A percentile compares a stretch with the other conserved stretches of the same genome.
These are phyloP conservation scores for Euthynnus affinis DNA, from an alignment of 2,797 vertebrate species.

Conservation along the genomic window DNA sequence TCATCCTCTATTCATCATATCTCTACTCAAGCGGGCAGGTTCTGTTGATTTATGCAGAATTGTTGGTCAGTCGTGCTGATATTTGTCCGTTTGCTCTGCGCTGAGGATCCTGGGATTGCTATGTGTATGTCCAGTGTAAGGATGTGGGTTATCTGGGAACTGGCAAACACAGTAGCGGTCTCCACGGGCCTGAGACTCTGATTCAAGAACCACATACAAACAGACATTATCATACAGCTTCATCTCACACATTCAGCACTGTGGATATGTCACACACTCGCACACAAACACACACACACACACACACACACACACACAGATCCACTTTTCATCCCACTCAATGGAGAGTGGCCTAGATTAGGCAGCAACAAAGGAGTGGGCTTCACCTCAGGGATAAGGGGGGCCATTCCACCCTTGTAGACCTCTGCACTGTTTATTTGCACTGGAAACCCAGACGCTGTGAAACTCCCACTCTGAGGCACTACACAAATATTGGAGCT, in stretches of 20 bases:
- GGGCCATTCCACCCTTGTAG: slow-evolving; percentile 79
- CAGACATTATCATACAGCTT: slow-evolving; percentile 75
- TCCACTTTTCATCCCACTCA: slow-evolving; percentile 80
- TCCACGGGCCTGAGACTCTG: slow-evolving; percentile 62
- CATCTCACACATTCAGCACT: slow-evolving; percentile 70
- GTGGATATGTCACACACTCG: slow-evolving; percentile 46
- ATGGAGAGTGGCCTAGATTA: slow-evolving; percentile 81
- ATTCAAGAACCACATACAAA: slow-evolving; percentile 73
- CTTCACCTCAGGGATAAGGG: slow-evolving; percentile 79
- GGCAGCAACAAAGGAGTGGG: slow-evolving; percentile 85
- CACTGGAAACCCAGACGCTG: slow-evolving; percentile 87
- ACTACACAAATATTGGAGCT: slow-evolving; percentile 82
- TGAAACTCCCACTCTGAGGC: slow-evolving; percentile 85
- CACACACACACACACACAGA: slow-evolving; percentile 68
- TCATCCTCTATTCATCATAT: slow-evolving; percentile 39
- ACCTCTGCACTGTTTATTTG: slow-evolving; percentile 89
- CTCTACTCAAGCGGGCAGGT: slow-evolving; percentile 35
- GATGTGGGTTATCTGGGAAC: slow-evolving; percentile 78
- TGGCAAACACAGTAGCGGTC: slow-evolving; percentile 73
- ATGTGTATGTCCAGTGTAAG: slow-evolving; percentile 69
- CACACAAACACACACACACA: slow-evolving; percentile 55
- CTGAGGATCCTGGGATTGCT: slow-evolving; percentile 61
- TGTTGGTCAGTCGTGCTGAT: slow-evolving; percentile 54
- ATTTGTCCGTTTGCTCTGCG: slow-evolving; percentile 65
- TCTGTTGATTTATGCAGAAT: slow-evolving; percentile 63